These are phyloP conservation scores for Bugulina stolonifera DNA, from an alignment of 2,888 invertebrate species.

Conservation along the genomic window DNA sequence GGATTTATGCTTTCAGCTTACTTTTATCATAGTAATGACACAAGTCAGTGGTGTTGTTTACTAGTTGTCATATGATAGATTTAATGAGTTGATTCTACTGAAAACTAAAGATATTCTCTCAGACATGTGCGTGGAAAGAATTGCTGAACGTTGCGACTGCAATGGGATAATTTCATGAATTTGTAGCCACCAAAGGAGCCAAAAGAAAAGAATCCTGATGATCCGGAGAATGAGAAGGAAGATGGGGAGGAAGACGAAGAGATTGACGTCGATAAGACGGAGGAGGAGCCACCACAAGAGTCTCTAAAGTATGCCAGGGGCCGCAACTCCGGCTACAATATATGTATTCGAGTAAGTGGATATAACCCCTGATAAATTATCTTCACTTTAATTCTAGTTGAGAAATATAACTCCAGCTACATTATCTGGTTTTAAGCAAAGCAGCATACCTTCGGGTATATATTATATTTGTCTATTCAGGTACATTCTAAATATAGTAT, in stretches of 20 bases:
- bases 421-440: too few species aligned
- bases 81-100: background rate
- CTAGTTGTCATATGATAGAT: background rate
- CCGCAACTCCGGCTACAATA: slow-evolving; percentile 77
- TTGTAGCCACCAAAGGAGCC: slow-evolving; percentile 1
- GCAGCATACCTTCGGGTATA: too few species aligned
- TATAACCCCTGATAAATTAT: too few species aligned
- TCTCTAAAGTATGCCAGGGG: slow-evolving; percentile 72
- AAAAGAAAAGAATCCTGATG: slow-evolving; percentile 30
- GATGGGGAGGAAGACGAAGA: slow-evolving; percentile 48
- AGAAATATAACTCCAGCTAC: too few species aligned
- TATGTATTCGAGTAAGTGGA: slow-evolving; percentile 68
- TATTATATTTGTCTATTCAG: too few species aligned
- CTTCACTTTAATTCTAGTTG: too few species aligned
- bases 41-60: background rate
- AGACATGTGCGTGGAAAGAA: too few species aligned
- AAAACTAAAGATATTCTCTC: background rate
- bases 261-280: slow-evolving; percentile 55
- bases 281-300: slow-evolving; percentile 57
- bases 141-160: too few species aligned
- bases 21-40: background rate
- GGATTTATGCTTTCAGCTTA: background rate
- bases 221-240: slow-evolving; percentile 35
- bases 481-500: too few species aligned
- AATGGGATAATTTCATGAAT: too few species aligned